Percentiles rank a stretch among this genome's conserved stretches.
phyloP scores from a whole-genome alignment of 2,888 invertebrate species.

The Halictus ligatus region DNA sequence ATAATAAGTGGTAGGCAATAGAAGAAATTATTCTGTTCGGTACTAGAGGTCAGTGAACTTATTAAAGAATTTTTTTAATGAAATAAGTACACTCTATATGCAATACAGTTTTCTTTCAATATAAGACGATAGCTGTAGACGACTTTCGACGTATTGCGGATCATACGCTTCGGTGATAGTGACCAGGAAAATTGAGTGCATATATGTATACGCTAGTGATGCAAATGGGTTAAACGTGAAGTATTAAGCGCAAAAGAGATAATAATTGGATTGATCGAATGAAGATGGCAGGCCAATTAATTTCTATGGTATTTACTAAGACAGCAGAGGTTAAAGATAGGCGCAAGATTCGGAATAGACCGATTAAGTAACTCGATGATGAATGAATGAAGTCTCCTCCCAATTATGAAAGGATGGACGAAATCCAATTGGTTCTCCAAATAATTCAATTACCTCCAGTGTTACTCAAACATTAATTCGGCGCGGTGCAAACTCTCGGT shows the following conservation, averaged over 20 bases:
- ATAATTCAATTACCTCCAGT: conserved; percentile 36
- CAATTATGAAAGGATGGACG: conserved; percentile 21
- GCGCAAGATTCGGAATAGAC: neutral
- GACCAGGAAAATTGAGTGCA: no score
- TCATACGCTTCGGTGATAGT: no score
- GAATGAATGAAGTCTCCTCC: neutral
- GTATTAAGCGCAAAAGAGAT: neutral
- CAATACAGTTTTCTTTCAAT: no score
- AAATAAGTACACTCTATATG: no score
- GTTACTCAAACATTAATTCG: conserved; percentile 16
- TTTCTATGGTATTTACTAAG: neutral
- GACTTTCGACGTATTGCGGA: no score
- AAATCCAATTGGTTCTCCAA: conserved; percentile 3
- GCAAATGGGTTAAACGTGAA: no score
- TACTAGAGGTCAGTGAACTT: no score
- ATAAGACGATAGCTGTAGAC: no score
- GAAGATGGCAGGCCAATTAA: neutral
- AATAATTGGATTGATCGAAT: neutral
- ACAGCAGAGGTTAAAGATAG: neutral
- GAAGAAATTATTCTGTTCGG: no score
- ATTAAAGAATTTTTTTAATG: no score
- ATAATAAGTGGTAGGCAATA: no score
- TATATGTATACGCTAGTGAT: no score
- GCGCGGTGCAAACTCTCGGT: conserved; percentile 12
- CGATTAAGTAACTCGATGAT: neutral